phyloP scores from a whole-genome alignment of 2,113 vertebrate genomes.

The Irena cyanogastra region DNA sequence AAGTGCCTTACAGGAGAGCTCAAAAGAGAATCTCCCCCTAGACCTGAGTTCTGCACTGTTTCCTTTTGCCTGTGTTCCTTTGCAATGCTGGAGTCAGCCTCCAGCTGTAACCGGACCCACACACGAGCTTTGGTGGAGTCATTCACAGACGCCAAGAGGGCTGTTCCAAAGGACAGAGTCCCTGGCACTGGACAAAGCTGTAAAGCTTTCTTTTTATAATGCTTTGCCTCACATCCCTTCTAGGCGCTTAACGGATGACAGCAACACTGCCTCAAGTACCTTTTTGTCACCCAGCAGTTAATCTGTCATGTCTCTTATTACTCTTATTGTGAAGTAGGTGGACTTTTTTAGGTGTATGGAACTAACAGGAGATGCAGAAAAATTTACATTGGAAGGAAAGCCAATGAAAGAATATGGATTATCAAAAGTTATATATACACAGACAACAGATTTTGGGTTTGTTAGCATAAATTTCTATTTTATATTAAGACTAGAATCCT shows the following conservation, averaged over 20 bases:
- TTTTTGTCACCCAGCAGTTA: neutral
- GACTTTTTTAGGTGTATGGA: neutral
- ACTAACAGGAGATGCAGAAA: neutral
- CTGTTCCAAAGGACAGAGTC: neutral
- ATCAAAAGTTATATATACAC: neutral
- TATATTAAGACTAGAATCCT: neutral
- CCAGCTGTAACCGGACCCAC: neutral
- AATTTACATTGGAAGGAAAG: neutral
- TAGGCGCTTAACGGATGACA: neutral
- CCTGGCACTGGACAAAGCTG: neutral
- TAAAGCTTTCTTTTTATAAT: neutral
- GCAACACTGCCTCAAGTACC: neutral
- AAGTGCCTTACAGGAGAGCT: neutral
- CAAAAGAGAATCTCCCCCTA: neutral
- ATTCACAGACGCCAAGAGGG: neutral
- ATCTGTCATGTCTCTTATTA: neutral
- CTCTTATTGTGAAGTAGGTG: neutral
- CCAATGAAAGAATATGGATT: neutral
- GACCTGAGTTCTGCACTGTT: neutral
- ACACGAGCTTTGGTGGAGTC: neutral
- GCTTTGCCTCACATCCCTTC: neutral
- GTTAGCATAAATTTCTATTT: slow-evolving; percentile 2
- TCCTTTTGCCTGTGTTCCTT: neutral
- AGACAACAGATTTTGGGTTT: neutral
- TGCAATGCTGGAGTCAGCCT: neutral